Evolutionary conservation across 2,797 vertebrate species (phyloP).

Genomic region (Phrynocephalus vlangalii): DNA sequence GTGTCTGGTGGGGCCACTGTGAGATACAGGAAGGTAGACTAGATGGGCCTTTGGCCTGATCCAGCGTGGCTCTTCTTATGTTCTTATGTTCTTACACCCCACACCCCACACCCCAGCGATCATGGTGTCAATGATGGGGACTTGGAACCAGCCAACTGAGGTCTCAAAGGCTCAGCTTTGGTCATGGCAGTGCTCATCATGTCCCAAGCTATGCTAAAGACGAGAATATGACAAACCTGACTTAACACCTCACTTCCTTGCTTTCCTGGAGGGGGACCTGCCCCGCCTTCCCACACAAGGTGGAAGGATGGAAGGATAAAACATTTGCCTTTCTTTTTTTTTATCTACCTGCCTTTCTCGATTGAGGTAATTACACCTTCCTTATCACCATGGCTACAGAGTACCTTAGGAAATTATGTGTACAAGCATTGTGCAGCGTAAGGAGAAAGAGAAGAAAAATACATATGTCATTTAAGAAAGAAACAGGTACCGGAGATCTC

Average conservation of each 20-base stretch:
- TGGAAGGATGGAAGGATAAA: neutral
- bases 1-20: no score
- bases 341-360: conserved; percentile 27
- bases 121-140: no score
- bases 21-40: no score
- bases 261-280: neutral
- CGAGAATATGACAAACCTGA: no score
- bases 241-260: neutral
- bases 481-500: neutral
- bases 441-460: neutral
- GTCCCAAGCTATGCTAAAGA: no score
- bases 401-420: conserved; percentile 29
- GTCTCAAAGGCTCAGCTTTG: no score
- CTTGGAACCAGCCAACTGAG: no score
- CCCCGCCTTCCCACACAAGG: neutral
- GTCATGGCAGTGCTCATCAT: no score
- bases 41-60: no score
- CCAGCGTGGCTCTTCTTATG: no score
- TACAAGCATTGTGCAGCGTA: neutral
- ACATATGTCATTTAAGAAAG: neutral
- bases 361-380: conserved; percentile 38
- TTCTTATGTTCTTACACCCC: no score
- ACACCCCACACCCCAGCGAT: no score
- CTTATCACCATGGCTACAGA: conserved; percentile 47
- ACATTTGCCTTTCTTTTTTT: neutral